phyloP scores from a whole-genome alignment of 2,888 invertebrate species.

The Ennomos quercinarius region DNA sequence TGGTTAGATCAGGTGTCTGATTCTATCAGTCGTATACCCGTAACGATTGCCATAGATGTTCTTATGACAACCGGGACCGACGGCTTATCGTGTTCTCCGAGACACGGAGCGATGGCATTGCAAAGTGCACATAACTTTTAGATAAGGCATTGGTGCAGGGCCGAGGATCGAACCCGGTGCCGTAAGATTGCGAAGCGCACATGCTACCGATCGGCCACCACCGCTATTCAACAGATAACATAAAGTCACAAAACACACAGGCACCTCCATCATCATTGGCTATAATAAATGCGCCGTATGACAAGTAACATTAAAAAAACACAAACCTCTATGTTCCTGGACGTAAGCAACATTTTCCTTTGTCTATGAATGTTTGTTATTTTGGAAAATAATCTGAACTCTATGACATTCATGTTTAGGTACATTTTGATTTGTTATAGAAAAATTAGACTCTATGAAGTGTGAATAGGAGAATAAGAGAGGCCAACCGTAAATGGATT shows the following conservation, averaged over 20 bases:
- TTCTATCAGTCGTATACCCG: no score
- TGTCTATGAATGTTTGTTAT: not conserved
- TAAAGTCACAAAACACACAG: not conserved
- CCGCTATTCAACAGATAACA: no score
- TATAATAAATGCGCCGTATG: constrained; percentile 32
- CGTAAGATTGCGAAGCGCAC: no score
- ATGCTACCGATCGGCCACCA: no score
- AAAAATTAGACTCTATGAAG: constrained; percentile 23
- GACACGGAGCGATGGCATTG: no score
- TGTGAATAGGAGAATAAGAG: constrained; percentile 31
- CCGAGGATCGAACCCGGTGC: no score
- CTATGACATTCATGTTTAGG: not conserved
- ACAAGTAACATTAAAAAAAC: constrained; percentile 22
- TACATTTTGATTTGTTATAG: constrained; percentile 8
- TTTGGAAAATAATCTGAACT: constrained; percentile 4
- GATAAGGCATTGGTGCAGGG: no score
- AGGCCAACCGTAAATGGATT: constrained; percentile 31
- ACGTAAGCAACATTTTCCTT: constrained; percentile 3
- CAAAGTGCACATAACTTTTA: no score
- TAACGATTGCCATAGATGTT: no score
- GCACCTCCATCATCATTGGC: constrained; percentile 26
- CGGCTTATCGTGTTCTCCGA: no score
- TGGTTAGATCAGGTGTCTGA: no score
- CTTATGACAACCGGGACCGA: no score
- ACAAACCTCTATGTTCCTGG: not conserved